Conservation (phyloP, 2,797 vertebrate genomes). For the Anisognathus igniventris region DNA sequence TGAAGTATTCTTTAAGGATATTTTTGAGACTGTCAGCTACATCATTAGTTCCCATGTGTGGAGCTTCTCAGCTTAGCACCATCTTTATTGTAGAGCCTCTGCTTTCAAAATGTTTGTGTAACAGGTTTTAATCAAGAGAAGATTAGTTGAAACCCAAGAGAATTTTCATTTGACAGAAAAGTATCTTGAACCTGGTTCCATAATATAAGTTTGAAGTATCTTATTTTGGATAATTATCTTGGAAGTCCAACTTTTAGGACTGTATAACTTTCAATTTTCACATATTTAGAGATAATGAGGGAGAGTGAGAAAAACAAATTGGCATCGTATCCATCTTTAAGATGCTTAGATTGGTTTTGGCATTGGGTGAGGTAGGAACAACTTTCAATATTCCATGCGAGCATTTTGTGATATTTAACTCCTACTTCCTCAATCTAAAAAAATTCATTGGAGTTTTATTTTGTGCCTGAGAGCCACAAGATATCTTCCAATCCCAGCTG, state of each 20-base stretch:
- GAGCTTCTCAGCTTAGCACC: background rate
- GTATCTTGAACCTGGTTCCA: background rate
- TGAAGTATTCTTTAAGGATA: background rate
- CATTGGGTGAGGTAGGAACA: background rate
- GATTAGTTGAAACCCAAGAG: background rate
- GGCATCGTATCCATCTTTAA: background rate
- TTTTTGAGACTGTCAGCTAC: background rate
- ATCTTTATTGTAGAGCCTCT: background rate
- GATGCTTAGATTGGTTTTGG: background rate
- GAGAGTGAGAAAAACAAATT: background rate
- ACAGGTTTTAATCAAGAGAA: background rate
- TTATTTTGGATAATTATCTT: background rate
- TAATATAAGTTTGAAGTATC: fast-evolving
- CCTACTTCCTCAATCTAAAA: background rate
- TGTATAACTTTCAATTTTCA: background rate
- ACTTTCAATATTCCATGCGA: background rate
- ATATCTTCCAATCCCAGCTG: background rate
- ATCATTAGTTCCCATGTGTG: background rate
- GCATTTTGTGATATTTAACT: background rate
- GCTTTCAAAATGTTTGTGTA: background rate
- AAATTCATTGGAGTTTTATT: background rate
- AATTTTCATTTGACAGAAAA: background rate
- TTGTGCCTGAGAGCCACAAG: background rate
- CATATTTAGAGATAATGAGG: background rate
- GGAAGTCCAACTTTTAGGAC: background rate